These are phyloP conservation scores for Merops nubicus DNA, from an alignment of 2,113 vertebrate genomes.

Conservation along the genomic window DNA sequence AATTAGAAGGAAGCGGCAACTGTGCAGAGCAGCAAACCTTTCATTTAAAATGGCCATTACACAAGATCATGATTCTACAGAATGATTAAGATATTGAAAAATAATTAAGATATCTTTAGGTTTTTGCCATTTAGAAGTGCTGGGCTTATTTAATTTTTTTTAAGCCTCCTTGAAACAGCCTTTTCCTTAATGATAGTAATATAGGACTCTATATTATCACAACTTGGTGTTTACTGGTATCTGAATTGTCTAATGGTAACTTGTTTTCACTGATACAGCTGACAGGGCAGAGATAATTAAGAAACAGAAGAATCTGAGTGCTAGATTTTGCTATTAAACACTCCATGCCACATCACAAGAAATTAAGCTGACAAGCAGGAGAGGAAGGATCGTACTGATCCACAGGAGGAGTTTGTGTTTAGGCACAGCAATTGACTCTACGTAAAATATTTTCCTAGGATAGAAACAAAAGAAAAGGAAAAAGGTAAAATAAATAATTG, in stretches of 20 bases:
- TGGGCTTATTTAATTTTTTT: slow-evolving; percentile 40
- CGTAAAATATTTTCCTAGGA: not conserved
- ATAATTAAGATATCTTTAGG: slow-evolving; percentile 51
- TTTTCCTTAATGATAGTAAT: slow-evolving; percentile 18
- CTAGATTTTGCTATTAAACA: slow-evolving; percentile 23
- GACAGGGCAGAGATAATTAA: slow-evolving; percentile 62
- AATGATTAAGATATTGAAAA: slow-evolving; percentile 68
- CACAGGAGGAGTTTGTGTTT: not conserved
- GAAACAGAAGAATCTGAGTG: slow-evolving; percentile 33
- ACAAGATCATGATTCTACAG: slow-evolving; percentile 46
- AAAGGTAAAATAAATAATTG: not conserved
- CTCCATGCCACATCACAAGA: slow-evolving; percentile 2
- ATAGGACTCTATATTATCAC: slow-evolving; percentile 30
- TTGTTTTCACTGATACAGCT: slow-evolving; percentile 46
- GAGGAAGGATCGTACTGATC: not conserved
- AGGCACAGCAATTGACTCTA: not conserved
- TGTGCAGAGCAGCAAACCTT: slow-evolving; percentile 62
- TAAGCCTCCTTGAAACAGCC: not conserved
- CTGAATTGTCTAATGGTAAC: slow-evolving; percentile 35
- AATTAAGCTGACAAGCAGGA: slow-evolving; percentile 36
- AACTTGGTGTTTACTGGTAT: slow-evolving; percentile 46
- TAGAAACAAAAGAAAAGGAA: not conserved
- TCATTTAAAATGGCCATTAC: slow-evolving; percentile 58
- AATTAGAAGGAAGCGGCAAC: slow-evolving; percentile 69
- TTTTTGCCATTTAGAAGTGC: slow-evolving; percentile 35